Conservation (phyloP, 2,113 vertebrate genomes). For the Pandion haliaetus region DNA sequence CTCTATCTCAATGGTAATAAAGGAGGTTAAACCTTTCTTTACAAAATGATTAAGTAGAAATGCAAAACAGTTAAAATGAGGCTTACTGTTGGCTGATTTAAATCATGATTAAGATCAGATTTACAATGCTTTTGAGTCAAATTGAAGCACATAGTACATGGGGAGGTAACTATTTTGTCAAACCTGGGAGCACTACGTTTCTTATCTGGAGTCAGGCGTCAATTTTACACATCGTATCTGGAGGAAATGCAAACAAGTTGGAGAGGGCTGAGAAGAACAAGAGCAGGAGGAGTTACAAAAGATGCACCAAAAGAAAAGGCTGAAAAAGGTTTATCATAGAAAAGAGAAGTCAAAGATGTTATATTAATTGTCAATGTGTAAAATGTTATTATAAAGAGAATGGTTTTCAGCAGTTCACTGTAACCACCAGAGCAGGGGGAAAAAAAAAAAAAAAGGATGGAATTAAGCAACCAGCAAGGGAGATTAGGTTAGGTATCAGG, state of each 20-base stretch:
- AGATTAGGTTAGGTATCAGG: neutral
- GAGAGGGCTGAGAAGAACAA: neutral
- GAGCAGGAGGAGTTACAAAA: neutral
- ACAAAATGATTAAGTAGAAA: conserved; percentile 63
- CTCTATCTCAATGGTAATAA: conserved; percentile 49
- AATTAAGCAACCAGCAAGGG: neutral
- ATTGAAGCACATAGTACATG: neutral
- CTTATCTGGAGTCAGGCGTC: neutral
- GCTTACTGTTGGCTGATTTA: conserved; percentile 45
- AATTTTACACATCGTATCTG: neutral
- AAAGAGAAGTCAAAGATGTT: neutral
- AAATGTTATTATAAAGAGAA: neutral
- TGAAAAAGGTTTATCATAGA: neutral
- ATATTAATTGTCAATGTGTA: neutral
- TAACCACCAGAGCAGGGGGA: neutral
- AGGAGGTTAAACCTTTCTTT: conserved; percentile 69
- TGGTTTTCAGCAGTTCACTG: neutral
- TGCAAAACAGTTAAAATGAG: conserved; percentile 50
- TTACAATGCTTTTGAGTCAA: conserved; percentile 26
- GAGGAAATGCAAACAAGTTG: neutral
- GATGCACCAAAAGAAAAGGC: neutral
- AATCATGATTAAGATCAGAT: conserved; percentile 50
- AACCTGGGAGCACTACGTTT: neutral
- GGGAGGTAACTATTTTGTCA: neutral
- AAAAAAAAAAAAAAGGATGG: neutral